Conservation (phyloP, 2,888 invertebrate genomes). For the Lasiommata megera region DNA sequence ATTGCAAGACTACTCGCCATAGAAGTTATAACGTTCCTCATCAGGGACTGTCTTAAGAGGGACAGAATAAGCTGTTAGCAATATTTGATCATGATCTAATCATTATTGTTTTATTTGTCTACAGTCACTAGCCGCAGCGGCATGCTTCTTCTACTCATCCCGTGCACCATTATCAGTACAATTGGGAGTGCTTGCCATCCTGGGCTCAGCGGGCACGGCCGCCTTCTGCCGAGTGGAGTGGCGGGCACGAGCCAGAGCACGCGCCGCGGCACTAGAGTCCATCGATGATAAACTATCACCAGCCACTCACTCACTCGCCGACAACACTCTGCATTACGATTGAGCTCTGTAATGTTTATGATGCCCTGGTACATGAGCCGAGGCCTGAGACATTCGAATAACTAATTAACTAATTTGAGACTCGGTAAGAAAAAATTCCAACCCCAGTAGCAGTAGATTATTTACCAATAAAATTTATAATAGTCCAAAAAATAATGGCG, state of each 20-base stretch:
- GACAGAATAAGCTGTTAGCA: neutral
- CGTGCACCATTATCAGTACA: conserved; percentile 87
- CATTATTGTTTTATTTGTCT: conserved; percentile 3
- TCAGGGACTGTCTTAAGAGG: no score
- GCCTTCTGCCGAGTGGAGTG: conserved; percentile 91
- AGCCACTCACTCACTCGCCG: conserved; percentile 60
- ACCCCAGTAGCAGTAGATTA: neutral
- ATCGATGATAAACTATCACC: conserved; percentile 56
- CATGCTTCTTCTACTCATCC: conserved; percentile 92
- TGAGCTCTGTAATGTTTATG: neutral
- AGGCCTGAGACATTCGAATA: neutral
- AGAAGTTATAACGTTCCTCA: no score
- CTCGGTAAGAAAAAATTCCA: neutral
- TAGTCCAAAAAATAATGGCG: no score
- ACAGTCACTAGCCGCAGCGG: conserved; percentile 92
- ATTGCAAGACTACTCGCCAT: no score
- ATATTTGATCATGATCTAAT: neutral
- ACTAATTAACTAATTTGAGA: neutral
- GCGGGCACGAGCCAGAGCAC: conserved; percentile 59
- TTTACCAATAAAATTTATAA: no score
- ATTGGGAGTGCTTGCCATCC: conserved; percentile 84
- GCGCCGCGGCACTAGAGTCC: conserved; percentile 49
- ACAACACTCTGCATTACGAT: conserved; percentile 66
- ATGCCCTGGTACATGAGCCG: conserved; percentile 7
- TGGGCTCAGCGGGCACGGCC: conserved; percentile 87